Evolutionary conservation across 2,113 vertebrate genomes (phyloP), one percentile per base, ranked within the genome.

Genomic region (Syrmaticus mikado): DNA sequence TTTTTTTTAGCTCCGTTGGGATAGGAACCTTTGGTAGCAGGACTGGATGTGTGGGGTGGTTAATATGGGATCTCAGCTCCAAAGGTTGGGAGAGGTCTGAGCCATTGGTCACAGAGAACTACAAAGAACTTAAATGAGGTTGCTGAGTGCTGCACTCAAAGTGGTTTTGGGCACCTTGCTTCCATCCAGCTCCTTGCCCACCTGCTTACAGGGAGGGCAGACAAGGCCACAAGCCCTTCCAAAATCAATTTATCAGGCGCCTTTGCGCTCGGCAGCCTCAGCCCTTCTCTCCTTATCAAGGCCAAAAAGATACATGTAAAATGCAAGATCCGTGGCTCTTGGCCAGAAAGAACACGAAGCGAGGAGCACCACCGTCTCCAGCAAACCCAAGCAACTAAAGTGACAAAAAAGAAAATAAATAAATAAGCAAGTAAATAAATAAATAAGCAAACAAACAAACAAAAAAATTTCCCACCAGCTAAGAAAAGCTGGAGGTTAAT

Each of bases 401-500:
- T 1, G 0, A 90, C 71, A 43, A 18, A 34, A n/a, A 40, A 36
- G 48, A 80, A 28, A 4, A 62, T 27, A 17, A 68, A 77, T 2
- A 48, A 57, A 38, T 8, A 38, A 38, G 38, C 38, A 38, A 38
- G 38, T 38, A 41, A 27, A 38, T 80, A 22, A 6, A 58, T 25
- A 21, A 72, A 77, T 46, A 38, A 38, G n/a, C 58, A 72, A 6
- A 41, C 24, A 10, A 43, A 43, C 41, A 43, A 43, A 41, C 14
- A 41, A 41, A 57, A 38, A 70, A 52, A 64, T 50, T 70, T 88
- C 82, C 87, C 74, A 87, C 28, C 18, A 32, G 89, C 78, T 90
- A 91, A 40, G 79, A 85, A 82, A 91, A 92, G 85, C 67, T 87
- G 82, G 90, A 96, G 96, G 95, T 96, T 95, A 96, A 97, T 96